phyloP scores from a whole-genome alignment of 2,113 vertebrate genomes.

The Manacus vitellinus region DNA sequence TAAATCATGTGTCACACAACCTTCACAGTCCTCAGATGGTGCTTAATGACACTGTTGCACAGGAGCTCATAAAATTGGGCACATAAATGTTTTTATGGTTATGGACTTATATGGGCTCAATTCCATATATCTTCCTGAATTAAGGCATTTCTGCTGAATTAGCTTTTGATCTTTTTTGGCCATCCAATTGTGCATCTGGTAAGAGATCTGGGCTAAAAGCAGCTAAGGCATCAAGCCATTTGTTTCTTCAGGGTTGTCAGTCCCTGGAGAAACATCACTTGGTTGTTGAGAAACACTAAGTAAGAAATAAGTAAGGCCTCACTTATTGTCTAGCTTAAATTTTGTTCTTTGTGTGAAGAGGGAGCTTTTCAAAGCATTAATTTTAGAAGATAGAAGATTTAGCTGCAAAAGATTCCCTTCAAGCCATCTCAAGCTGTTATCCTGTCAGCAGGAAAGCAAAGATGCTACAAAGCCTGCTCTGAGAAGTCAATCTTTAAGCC shows the following conservation, averaged over 20 bases:
- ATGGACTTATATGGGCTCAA: background rate
- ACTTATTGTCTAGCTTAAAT: background rate
- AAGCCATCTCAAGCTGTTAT: background rate
- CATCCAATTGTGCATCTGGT: background rate
- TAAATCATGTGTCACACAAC: background rate
- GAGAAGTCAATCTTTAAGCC: background rate
- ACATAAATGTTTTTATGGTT: conserved; percentile 18
- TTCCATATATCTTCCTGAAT: background rate
- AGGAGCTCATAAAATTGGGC: conserved; percentile 10
- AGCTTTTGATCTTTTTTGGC: background rate
- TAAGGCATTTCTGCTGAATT: conserved; percentile 4
- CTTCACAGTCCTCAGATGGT: background rate
- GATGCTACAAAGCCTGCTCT: background rate
- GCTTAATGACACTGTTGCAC: background rate
- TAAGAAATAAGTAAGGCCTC: background rate
- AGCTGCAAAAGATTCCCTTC: background rate
- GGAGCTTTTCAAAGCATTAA: background rate
- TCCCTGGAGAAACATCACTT: background rate
- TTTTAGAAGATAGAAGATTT: background rate
- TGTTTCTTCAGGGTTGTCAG: background rate
- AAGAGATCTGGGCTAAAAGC: background rate
- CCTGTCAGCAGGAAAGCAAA: background rate
- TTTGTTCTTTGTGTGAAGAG: background rate
- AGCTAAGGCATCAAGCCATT: background rate
- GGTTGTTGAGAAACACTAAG: background rate